A percentile compares a stretch with the other conserved stretches of the same genome.
Evolutionary conservation across 2,888 invertebrate species (phyloP).

Genomic region (Lepas anatifera): DNA sequence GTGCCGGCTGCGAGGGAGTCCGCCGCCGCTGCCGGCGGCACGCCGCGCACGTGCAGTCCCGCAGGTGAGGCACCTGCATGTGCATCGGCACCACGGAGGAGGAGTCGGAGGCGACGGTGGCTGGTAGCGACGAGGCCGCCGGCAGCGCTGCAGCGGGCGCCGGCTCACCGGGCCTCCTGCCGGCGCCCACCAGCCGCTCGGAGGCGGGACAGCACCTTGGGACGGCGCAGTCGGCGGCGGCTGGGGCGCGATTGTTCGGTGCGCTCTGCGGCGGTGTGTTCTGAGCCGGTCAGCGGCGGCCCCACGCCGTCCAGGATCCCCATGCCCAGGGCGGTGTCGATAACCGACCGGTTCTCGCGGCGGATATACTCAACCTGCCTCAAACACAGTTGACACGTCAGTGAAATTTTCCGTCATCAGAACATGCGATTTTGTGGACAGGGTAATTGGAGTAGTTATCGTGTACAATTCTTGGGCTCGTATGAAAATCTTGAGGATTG

Average conservation of each 20-base stretch:
- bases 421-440: too few relatives aligned
- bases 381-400: too few relatives aligned
- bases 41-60: not conserved
- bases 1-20: not conserved
- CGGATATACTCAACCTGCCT: not conserved
- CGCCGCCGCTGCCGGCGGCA: not conserved
- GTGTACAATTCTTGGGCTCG: too few relatives aligned
- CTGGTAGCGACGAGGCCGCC: not conserved
- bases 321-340: not conserved
- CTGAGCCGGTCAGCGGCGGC: not conserved
- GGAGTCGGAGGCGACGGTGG: not conserved
- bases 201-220: not conserved
- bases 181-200: not conserved
- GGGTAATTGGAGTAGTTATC: too few relatives aligned
- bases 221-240: not conserved
- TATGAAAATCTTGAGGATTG: too few relatives aligned
- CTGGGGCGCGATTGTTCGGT: not conserved
- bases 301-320: not conserved
- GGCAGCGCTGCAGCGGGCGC: not conserved
- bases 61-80: not conserved
- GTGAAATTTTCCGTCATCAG: too few relatives aligned
- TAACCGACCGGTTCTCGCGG: not conserved
- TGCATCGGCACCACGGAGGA: not conserved
- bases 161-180: not conserved
- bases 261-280: too few relatives aligned